phyloP scores from a whole-genome alignment of 2,113 vertebrate genomes.

The Pyxicephalus adspersus region DNA sequence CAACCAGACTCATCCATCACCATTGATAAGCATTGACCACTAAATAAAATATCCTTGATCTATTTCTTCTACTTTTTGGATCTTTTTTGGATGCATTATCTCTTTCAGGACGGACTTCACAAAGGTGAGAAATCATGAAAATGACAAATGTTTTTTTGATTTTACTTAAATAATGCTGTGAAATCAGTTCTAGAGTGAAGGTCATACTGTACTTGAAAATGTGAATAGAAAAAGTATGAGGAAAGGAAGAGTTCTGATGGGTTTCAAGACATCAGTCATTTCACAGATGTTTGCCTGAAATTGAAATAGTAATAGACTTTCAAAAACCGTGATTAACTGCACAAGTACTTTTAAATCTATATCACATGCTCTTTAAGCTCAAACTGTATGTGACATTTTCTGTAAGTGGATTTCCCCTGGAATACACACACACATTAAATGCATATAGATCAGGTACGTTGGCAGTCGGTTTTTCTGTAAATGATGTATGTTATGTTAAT shows the following conservation, averaged over 20 bases:
- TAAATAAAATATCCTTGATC: background rate
- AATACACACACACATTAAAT: conserved; percentile 41
- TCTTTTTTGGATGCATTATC: background rate
- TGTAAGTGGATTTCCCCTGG: conserved; percentile 53
- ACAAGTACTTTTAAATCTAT: conserved; percentile 53
- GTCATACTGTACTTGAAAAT: conserved; percentile 49
- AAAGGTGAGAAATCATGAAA: conserved; percentile 14
- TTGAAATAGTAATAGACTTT: conserved; percentile 57
- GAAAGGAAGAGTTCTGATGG: conserved; percentile 53
- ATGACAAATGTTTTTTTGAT: conserved; percentile 21
- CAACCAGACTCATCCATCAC: no score
- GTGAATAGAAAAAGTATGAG: conserved; percentile 40
- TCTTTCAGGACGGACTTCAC: background rate
- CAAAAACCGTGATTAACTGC: conserved; percentile 54
- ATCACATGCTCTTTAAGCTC: conserved; percentile 54
- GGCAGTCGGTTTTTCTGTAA: conserved; percentile 16
- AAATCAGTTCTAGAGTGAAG: conserved; percentile 52
- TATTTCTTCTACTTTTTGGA: no score
- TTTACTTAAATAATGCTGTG: conserved; percentile 50
- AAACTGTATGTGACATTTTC: conserved; percentile 52
- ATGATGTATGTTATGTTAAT: conserved; percentile 45
- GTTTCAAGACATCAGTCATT: conserved; percentile 56
- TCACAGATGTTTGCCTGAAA: conserved; percentile 57
- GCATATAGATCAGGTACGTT: conserved; percentile 32
- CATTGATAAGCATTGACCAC: background rate